These are phyloP conservation scores for Chelidonichthys spinosus DNA, from an alignment of 2,797 vertebrate genomes.

Conservation along the genomic window DNA sequence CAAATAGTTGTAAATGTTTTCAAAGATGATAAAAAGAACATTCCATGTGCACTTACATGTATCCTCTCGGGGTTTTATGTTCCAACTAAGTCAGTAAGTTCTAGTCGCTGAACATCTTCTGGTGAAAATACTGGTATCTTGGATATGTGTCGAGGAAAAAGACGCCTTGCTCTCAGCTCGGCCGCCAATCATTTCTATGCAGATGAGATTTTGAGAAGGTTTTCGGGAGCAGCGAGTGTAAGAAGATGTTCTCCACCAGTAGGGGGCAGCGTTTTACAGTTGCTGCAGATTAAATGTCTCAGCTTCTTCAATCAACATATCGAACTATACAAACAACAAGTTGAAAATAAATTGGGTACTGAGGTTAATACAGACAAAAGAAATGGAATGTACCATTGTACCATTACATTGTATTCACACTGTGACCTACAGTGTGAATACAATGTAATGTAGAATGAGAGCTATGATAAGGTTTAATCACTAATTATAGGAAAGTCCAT, in stretches of 20 bases:
- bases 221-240: background rate
- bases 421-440: background rate
- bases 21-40: conserved; percentile 83
- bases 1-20: conserved; percentile 92
- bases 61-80: conserved; percentile 65
- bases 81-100: background rate
- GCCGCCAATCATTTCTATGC: background rate
- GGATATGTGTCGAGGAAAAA: background rate
- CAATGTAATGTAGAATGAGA: background rate
- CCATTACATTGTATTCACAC: background rate
- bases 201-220: background rate
- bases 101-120: background rate
- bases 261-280: background rate
- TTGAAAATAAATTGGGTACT: background rate
- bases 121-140: background rate
- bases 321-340: background rate
- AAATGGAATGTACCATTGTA: background rate
- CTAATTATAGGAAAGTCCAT: background rate
- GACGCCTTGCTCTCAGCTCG: background rate
- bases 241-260: background rate
- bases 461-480: background rate
- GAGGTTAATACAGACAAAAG: background rate
- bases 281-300: background rate
- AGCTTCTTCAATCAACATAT: background rate
- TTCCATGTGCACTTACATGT: conserved; percentile 81